Conservation (phyloP, 2,113 vertebrate species). For the Syrmaticus mikado region DNA sequence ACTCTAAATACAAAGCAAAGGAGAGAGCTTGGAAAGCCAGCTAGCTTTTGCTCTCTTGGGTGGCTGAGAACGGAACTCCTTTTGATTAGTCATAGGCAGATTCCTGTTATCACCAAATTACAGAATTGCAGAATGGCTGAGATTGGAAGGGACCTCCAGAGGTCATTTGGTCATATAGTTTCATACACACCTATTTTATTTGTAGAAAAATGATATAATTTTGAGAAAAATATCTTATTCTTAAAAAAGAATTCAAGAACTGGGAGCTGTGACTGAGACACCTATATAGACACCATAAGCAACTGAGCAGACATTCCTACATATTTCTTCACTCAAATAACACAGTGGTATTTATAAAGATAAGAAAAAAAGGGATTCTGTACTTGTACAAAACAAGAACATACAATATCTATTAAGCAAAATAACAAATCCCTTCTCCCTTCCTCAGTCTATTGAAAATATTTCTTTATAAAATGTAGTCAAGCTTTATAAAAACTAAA, state of each 20-base stretch:
- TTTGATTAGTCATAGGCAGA: constrained; percentile 1
- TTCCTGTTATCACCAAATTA: neutral
- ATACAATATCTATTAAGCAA: neutral
- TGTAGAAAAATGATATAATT: neutral
- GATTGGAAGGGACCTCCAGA: neutral
- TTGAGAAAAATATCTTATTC: neutral
- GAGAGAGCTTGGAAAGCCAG: constrained; percentile 29
- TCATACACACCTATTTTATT: neutral
- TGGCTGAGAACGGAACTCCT: neutral
- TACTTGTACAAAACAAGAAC: neutral
- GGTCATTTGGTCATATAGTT: neutral
- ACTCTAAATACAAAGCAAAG: constrained; percentile 13
- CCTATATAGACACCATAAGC: neutral
- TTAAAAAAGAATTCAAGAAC: neutral
- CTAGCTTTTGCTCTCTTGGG: constrained; percentile 17
- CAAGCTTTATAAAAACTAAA: neutral
- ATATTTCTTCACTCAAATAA: constrained; percentile 1
- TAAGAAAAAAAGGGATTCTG: neutral
- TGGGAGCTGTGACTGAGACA: neutral
- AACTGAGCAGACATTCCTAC: neutral
- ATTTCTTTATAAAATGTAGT: neutral
- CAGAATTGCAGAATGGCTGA: neutral
- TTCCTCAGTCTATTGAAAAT: neutral
- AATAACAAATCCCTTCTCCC: neutral
- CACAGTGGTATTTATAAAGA: constrained; percentile 28